A percentile compares a stretch with the other conserved stretches of the same genome.
These are phyloP conservation scores for Esox niger DNA, from an alignment of 2,113 vertebrate genomes.

Conservation along the genomic window DNA sequence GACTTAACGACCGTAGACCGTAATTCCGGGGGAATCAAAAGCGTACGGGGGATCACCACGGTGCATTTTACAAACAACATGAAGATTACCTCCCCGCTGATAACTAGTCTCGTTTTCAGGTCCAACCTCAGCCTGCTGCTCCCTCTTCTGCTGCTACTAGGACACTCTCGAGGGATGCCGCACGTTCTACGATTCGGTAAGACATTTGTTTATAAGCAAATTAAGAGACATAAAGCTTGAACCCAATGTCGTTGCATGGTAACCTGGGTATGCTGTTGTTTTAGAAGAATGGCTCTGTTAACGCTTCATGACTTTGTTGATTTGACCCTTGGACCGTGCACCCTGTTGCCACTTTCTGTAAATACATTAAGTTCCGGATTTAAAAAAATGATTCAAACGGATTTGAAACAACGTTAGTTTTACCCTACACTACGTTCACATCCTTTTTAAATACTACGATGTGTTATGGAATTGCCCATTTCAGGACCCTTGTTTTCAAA, in stretches of 20 bases:
- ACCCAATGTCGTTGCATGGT: not conserved
- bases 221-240: not conserved
- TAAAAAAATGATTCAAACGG: not conserved
- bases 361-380: not conserved
- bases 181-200: conserved; percentile 99
- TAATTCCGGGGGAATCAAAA: conserved; percentile 79
- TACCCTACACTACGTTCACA: no score
- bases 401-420: not conserved
- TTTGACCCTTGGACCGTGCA: not conserved
- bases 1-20: conserved; percentile 71
- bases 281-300: not conserved
- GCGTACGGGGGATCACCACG: conserved; percentile 79
- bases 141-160: conserved; percentile 89
- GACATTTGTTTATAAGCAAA: conserved; percentile 50
- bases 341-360: not conserved
- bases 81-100: conserved; percentile 89
- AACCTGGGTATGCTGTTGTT: not conserved
- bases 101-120: conserved; percentile 89
- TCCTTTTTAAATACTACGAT: no score
- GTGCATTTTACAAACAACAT: conserved; percentile 88
- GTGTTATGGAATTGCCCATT: not conserved
- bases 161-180: conserved; percentile 94
- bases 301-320: not conserved
- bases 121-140: conserved; percentile 81
- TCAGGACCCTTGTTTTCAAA: not conserved